Percentiles rank a stretch among this genome's conserved stretches.
Conservation (phyloP, 2,888 invertebrate genomes). For the Hipparchia sbordonii region DNA sequence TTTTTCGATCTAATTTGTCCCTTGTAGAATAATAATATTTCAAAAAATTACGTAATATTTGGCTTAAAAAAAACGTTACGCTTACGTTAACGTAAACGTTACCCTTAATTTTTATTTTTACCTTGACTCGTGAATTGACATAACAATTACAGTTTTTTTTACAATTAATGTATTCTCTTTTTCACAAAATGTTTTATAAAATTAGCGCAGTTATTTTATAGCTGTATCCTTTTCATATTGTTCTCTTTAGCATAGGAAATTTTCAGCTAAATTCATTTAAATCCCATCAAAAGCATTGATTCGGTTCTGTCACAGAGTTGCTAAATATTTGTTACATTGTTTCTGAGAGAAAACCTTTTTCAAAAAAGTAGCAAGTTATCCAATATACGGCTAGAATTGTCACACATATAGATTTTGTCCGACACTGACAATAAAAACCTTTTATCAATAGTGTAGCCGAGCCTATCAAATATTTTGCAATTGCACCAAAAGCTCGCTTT, state of each 20-base stretch:
- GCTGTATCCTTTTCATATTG: neutral
- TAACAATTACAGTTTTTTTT: too few species aligned
- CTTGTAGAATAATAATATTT: too few species aligned
- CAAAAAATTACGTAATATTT: too few species aligned
- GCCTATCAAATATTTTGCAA: slow-evolving; percentile 13
- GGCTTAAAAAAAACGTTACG: too few species aligned
- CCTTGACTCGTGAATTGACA: too few species aligned
- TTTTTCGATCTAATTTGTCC: too few species aligned
- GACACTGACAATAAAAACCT: neutral
- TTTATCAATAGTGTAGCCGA: slow-evolving; percentile 1
- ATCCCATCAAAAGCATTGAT: neutral
- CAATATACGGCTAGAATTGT: neutral
- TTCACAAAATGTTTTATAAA: too few species aligned
- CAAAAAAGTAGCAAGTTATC: slow-evolving; percentile 3
- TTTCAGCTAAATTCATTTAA: neutral
- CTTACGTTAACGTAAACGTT: too few species aligned
- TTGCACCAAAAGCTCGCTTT: slow-evolving; percentile 1
- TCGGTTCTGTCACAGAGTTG: neutral
- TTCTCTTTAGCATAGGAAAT: neutral
- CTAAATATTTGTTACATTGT: neutral
- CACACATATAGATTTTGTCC: slow-evolving; percentile 25
- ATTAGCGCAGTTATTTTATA: too few species aligned
- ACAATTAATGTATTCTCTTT: too few species aligned
- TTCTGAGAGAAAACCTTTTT: slow-evolving; percentile 16
- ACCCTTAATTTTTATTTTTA: too few species aligned